These are phyloP conservation scores for Drosophila buzzatii DNA, from an alignment of 2,888 invertebrate species.

Conservation along the genomic window DNA sequence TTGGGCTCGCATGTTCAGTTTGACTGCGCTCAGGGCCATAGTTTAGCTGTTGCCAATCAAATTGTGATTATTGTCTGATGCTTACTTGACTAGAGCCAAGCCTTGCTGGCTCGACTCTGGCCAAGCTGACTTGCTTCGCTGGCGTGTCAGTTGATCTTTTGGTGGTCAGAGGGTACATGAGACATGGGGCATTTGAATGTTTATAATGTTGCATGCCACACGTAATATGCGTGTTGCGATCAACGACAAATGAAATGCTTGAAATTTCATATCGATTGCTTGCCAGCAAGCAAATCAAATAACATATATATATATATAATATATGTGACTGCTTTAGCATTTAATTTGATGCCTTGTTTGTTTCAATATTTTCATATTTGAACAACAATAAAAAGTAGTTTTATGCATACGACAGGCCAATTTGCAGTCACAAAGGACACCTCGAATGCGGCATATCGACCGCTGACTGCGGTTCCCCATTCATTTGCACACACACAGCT, in stretches of 20 bases:
- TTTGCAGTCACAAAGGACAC: conserved; percentile 29
- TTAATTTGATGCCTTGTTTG: background rate
- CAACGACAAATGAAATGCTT: conserved; percentile 6
- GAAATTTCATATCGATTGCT: conserved; percentile 27
- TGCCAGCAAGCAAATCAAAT: background rate
- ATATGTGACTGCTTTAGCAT: background rate
- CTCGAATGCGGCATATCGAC: conserved; percentile 74
- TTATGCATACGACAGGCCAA: conserved; percentile 16
- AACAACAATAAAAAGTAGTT: background rate
- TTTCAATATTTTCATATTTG: background rate
- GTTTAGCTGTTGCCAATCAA: conserved; percentile 7
- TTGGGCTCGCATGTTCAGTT: background rate
- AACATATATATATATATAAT: background rate
- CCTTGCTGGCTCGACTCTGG: background rate
- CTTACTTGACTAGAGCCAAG: conserved; percentile 11
- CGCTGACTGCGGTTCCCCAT: conserved; percentile 33
- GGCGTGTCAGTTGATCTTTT: conserved; percentile 54
- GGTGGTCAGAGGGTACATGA: conserved; percentile 37
- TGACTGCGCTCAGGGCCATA: background rate
- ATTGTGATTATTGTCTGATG: conserved; percentile 9
- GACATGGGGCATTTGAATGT: conserved; percentile 34
- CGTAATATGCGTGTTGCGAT: conserved; percentile 51
- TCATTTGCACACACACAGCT: background rate
- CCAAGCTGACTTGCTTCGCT: conserved; percentile 15
- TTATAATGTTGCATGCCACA: conserved; percentile 57